phyloP scores from a whole-genome alignment of 2,888 invertebrate species.

The Amiota communis region DNA sequence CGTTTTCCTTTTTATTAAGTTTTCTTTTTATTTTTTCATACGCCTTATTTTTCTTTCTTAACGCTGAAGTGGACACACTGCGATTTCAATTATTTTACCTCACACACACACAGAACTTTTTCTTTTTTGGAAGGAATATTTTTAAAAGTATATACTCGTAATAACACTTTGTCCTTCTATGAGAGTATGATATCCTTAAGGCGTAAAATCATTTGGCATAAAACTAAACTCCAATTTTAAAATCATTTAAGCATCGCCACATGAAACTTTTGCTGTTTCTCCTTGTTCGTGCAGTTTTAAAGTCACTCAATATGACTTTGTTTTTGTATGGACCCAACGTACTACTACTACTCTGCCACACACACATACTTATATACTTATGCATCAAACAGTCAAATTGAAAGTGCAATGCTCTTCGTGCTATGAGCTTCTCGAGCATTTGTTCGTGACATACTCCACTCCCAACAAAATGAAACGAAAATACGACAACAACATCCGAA shows the following conservation, averaged over 20 bases:
- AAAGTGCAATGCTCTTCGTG: slow-evolving; percentile 66
- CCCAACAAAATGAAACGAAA: slow-evolving; percentile 11
- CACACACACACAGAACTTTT: background rate
- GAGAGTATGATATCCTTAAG: too few species aligned
- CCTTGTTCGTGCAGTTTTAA: background rate
- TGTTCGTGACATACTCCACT: slow-evolving; percentile 68
- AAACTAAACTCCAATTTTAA: too few species aligned
- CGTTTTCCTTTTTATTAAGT: background rate
- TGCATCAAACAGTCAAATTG: slow-evolving; percentile 27
- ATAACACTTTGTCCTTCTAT: too few species aligned
- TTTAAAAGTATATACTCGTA: too few species aligned
- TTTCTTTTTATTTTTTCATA: background rate
- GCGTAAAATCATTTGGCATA: too few species aligned
- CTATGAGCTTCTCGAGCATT: slow-evolving; percentile 42
- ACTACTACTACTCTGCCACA: background rate
- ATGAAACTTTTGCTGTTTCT: too few species aligned
- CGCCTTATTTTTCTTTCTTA: background rate
- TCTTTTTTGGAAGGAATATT: too few species aligned
- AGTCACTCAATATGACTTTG: too few species aligned
- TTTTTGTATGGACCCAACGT: too few species aligned
- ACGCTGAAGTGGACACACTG: background rate
- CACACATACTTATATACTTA: slow-evolving; percentile 3
- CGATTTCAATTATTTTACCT: slow-evolving; percentile 18
- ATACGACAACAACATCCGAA: slow-evolving; percentile 20
- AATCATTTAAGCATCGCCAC: too few species aligned